Conservation (phyloP, 2,113 vertebrate species). For the Mohoua ochrocephala region DNA sequence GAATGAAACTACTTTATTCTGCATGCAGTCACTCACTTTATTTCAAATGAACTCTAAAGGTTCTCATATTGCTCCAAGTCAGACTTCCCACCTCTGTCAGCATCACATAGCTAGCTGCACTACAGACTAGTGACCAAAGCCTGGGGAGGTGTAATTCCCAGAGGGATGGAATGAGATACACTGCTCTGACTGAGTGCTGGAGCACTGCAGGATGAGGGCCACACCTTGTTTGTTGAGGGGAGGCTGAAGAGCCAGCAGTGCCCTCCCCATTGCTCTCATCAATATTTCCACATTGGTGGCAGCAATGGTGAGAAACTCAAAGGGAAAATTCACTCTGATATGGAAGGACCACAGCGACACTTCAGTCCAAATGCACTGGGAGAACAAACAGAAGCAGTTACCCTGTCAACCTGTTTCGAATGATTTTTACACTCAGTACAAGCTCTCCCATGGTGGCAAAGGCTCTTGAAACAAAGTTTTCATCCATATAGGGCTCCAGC, state of each 20-base stretch:
- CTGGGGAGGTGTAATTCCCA: not conserved
- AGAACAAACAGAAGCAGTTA: slow-evolving; percentile 65
- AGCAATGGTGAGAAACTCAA: not conserved
- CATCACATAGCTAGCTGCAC: not conserved
- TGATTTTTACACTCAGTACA: slow-evolving; percentile 87
- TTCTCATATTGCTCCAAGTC: not conserved
- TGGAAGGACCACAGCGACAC: fast-evolving
- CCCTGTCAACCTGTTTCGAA: slow-evolving; percentile 92
- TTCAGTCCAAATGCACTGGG: not conserved
- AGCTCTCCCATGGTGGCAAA: slow-evolving; percentile 92
- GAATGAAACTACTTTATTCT: not conserved
- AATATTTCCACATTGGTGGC: not conserved
- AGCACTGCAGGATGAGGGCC: not conserved
- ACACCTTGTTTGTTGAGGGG: not conserved
- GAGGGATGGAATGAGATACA: not conserved
- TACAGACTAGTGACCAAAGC: not conserved
- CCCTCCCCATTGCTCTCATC: not conserved
- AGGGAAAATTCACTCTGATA: not conserved
- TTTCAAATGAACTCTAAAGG: not conserved
- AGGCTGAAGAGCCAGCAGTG: not conserved
- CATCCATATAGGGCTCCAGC: slow-evolving; percentile 94
- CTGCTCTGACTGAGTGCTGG: not conserved
- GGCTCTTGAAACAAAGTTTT: slow-evolving; percentile 89
- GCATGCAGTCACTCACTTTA: not conserved
- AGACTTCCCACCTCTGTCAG: not conserved